Conservation (phyloP, 2,797 vertebrate species). For the Tauraco hartlaubi region DNA sequence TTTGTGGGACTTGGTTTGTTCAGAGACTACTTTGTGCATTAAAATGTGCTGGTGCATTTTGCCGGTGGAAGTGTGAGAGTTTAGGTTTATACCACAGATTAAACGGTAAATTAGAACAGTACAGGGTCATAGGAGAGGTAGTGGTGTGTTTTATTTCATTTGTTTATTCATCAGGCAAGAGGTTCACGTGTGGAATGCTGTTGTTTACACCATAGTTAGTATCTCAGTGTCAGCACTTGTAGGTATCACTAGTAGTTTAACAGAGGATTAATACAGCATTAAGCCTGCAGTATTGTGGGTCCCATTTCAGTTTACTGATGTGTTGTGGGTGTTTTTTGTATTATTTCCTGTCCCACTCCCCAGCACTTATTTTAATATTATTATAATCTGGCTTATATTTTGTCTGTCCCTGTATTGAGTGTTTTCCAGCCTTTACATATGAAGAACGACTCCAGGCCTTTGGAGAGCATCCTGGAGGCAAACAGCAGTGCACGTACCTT, state of each 20-base stretch:
- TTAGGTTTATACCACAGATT: not conserved
- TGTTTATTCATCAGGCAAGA: not conserved
- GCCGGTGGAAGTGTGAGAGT: not conserved
- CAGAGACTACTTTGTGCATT: not conserved
- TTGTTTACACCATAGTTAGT: not conserved
- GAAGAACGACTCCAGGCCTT: not conserved
- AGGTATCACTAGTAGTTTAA: not conserved
- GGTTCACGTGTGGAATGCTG: not conserved
- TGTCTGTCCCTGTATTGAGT: not conserved
- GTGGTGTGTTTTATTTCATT: not conserved
- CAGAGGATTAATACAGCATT: not conserved
- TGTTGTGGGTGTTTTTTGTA: not conserved
- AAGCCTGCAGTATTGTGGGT: not conserved
- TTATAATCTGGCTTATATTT: not conserved
- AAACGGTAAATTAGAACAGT: not conserved
- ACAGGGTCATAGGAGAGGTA: not conserved
- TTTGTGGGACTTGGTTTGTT: not conserved
- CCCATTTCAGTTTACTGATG: not conserved
- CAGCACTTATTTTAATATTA: not conserved
- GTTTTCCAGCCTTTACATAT: accelerated
- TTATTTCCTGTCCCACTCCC: too few relatives aligned
- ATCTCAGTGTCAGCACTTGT: not conserved
- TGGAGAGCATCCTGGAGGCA: not conserved
- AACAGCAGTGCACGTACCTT: not conserved
- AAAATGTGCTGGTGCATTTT: not conserved